Base-by-base conservation (phyloP, 2,797 vertebrate genomes). In the Oreochromis mossambicus region DNA sequence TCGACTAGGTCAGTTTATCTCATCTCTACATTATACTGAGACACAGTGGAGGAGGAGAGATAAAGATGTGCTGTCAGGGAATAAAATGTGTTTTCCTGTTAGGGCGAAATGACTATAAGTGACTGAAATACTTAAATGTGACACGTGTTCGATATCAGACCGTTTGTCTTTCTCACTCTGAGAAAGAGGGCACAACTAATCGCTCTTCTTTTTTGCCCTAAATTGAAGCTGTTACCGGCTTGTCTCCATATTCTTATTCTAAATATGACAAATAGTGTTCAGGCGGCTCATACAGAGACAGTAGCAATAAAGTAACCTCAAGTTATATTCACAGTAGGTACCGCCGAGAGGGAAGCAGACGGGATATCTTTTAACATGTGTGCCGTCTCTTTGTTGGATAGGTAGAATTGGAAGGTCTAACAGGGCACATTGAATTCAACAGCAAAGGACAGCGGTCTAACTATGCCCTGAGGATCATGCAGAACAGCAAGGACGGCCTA, bases 371-470 rank as follows among this genome's bases (percentile, higher is more conserved):
- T 89, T 83, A 90, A 91, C 81, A 2, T 48, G 76, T 82, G 46
- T 43, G 86, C 52, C 90, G 54, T 96, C 89, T 97, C 94, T 98
- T 75, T 94, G 87, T 92, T 96, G 97, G 96, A 98, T 96, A 99
- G 98, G 98, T 99, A 98, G 98, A 99, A 96, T 97, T 99, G 97
- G 98, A 99, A 95, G 98, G 98, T 96, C 97, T 99, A 94, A 99
- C 98, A 11, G 98, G 98, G 92, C 98, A 99, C 97, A 98, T 99
- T 56, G 98, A 99, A 96, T 99, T 99, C 97, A 98, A 98, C 97
- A 99, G 98, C 97, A 99, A 98, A 97, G 98, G 98, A 82, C 98
- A 99, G 52, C 94, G 98, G 29, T 98, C 98, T 52, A 99, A 99
- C 96, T 99, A 99, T 7, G 97, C 97, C 92, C 94, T 99, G 93